phyloP scores from a whole-genome alignment of 2,797 vertebrate species.

The Helarctos malayanus region DNA sequence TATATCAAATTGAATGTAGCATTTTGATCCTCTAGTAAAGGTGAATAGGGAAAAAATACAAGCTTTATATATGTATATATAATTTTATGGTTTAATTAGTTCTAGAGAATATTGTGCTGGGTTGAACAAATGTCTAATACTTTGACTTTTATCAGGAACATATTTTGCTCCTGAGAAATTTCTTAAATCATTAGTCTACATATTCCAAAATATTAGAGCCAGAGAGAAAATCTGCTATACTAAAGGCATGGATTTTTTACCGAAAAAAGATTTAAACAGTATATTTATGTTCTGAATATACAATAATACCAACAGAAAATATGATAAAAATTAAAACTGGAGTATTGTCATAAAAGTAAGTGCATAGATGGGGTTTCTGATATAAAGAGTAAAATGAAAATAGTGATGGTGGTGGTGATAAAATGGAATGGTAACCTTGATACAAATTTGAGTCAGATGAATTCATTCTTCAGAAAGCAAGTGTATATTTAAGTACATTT shows the following conservation, averaged over 20 bases:
- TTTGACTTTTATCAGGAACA: conserved; percentile 41
- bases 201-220: not conserved
- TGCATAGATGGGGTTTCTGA: not conserved
- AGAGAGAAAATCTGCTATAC: not conserved
- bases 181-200: not conserved
- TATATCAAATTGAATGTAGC: not conserved
- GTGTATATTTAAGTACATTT: not conserved
- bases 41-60: not conserved
- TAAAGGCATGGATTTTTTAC: not conserved
- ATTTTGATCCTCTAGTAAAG: not conserved
- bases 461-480: conserved; percentile 5
- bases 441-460: not conserved
- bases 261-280: not conserved
- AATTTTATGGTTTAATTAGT: not conserved
- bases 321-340: not conserved
- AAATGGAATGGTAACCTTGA: not conserved
- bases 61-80: not conserved
- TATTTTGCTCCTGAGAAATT: not conserved
- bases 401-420: not conserved
- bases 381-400: not conserved
- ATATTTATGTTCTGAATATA: not conserved
- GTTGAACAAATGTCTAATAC: not conserved
- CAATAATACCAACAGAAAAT: not conserved
- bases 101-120: not conserved
- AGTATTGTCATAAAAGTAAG: conserved; percentile 3